These are phyloP conservation scores for Colostygia pectinataria DNA, from an alignment of 2,888 invertebrate species.

Conservation along the genomic window DNA sequence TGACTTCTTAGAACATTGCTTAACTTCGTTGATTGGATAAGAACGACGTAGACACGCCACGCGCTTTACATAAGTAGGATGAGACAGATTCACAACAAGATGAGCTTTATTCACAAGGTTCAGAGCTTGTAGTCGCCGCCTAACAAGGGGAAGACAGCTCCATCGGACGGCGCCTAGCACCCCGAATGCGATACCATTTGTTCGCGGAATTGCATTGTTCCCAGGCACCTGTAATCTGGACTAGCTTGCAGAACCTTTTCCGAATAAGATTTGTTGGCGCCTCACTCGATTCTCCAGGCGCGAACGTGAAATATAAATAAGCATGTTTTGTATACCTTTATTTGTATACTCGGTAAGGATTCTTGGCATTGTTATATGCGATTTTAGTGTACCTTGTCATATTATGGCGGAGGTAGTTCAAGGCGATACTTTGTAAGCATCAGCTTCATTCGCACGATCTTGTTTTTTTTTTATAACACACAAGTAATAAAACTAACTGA, in stretches of 20 bases:
- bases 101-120: background rate
- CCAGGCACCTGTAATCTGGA: constrained; percentile 74
- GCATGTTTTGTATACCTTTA: constrained; percentile 32
- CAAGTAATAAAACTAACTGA: too few species aligned
- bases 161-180: constrained; percentile 9
- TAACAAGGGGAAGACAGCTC: constrained; percentile 14
- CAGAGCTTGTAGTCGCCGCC: constrained; percentile 6
- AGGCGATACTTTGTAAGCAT: too few species aligned
- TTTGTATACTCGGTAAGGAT: constrained; percentile 8
- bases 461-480: too few species aligned
- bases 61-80: too few species aligned
- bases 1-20: too few species aligned
- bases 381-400: too few species aligned
- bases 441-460: too few species aligned
- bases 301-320: constrained; percentile 31
- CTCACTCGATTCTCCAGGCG: constrained; percentile 23
- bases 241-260: constrained; percentile 61
- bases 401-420: too few species aligned
- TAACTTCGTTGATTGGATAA: too few species aligned
- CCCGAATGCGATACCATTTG: constrained; percentile 57
- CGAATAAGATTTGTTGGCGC: constrained; percentile 55
- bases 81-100: background rate
- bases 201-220: constrained; percentile 73
- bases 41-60: too few species aligned
- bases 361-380: background rate